Evolutionary conservation across 1,140 invertebrate species (phyloP).

Genomic region (Papilio polyxenes): DNA sequence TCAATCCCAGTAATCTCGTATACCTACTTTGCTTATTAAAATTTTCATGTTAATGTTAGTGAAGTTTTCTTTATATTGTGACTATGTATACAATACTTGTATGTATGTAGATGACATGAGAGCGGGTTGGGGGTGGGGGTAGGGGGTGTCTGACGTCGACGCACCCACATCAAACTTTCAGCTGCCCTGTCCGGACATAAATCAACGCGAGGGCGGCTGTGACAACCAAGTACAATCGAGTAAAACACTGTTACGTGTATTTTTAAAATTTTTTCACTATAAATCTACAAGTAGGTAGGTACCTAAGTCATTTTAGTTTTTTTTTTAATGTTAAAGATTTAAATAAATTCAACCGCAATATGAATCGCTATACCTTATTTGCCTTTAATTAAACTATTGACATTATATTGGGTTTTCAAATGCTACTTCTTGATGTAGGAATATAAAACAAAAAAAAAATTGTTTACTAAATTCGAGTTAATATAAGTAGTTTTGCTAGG

Average conservation of each 20-base stretch:
- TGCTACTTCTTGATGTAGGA: no score
- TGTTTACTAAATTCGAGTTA: no score
- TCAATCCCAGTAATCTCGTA: not conserved
- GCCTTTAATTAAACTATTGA: no score
- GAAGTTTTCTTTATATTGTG: not conserved
- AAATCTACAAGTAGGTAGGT: no score
- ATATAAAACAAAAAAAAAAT: no score
- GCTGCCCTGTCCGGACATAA: constrained; percentile 58
- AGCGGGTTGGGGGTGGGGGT: constrained; percentile 34
- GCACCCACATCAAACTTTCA: constrained; percentile 69
- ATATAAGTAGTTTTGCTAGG: no score
- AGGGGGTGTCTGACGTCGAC: constrained; percentile 53
- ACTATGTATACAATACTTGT: not conserved
- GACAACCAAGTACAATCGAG: constrained; percentile 52
- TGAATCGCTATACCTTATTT: no score
- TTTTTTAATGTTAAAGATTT: no score
- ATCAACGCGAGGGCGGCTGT: constrained; percentile 49
- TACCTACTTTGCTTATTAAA: constrained; percentile 3
- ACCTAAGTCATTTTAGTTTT: no score
- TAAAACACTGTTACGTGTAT: constrained; percentile 41
- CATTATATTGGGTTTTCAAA: no score
- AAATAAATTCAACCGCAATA: no score
- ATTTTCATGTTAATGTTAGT: not conserved
- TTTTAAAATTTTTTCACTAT: not conserved
- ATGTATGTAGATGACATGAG: constrained; percentile 20